Evolutionary conservation across 2,888 invertebrate genomes (phyloP).

Genomic region (Leptura quadrifasciata): DNA sequence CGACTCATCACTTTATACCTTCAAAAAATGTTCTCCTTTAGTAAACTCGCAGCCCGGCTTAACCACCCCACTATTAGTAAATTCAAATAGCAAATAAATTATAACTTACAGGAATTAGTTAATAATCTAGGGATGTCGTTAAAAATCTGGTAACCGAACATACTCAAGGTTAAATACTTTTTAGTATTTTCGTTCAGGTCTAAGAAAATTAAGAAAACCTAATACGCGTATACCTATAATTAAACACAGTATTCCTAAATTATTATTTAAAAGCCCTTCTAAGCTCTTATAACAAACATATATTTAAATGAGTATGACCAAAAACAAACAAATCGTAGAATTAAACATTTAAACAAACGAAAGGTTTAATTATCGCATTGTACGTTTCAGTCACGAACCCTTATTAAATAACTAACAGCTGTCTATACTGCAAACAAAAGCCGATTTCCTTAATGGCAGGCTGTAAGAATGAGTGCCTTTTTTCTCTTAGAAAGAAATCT

Average conservation of each 20-base stretch:
- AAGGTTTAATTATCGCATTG: slow-evolving; percentile 40
- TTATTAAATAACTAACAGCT: slow-evolving; percentile 32
- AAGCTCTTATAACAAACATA: background rate
- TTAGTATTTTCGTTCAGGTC: too few species aligned
- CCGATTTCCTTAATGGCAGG: slow-evolving; percentile 33
- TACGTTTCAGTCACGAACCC: slow-evolving; percentile 44
- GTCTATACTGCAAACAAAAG: slow-evolving; percentile 29
- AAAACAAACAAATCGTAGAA: slow-evolving; percentile 19
- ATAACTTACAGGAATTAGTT: too few species aligned
- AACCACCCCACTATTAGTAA: too few species aligned
- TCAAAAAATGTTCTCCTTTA: too few species aligned
- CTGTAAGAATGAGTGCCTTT: slow-evolving; percentile 32
- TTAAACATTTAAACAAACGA: slow-evolving; percentile 23
- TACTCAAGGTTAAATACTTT: too few species aligned
- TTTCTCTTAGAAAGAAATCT: slow-evolving; percentile 3
- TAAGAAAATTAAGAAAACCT: too few species aligned
- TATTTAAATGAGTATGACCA: background rate
- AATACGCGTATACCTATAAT: too few species aligned
- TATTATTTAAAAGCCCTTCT: background rate
- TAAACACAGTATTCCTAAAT: background rate
- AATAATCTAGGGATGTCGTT: too few species aligned
- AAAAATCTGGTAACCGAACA: too few species aligned
- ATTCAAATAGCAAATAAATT: too few species aligned
- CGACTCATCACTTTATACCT: too few species aligned
- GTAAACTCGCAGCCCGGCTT: too few species aligned